Percentiles rank a stretch among this genome's conserved stretches.
Evolutionary conservation across 2,113 vertebrate genomes (phyloP).

Genomic region (Prolemur simus): DNA sequence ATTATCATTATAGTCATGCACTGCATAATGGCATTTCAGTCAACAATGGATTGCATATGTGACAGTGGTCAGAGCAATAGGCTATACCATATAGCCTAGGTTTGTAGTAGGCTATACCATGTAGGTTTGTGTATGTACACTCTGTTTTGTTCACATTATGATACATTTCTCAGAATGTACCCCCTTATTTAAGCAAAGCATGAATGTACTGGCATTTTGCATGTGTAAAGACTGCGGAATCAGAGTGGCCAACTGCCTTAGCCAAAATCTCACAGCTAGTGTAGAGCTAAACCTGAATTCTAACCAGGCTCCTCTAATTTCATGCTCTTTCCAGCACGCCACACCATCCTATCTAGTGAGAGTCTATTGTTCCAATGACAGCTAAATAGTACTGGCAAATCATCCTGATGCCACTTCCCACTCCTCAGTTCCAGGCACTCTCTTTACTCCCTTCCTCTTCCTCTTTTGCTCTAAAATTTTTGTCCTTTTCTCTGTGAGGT

Average conservation of each 20-base stretch:
- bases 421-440: not conserved
- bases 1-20: not conserved
- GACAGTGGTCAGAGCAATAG: not conserved
- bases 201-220: not conserved
- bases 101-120: not conserved
- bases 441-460: not conserved
- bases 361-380: not conserved
- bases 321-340: not conserved
- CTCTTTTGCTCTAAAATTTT: not conserved
- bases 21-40: not conserved
- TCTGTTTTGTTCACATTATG: not conserved
- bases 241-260: not conserved
- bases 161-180: not conserved
- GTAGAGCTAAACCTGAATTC: constrained; percentile 22
- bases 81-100: not conserved
- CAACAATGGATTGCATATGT: not conserved
- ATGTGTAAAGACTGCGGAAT: not conserved
- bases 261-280: constrained; percentile 20
- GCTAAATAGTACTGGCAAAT: not conserved
- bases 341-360: not conserved
- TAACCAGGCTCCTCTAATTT: not conserved
- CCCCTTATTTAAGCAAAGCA: not conserved
- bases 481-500: not conserved
- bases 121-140: not conserved
- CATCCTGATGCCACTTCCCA: not conserved